These are phyloP conservation scores for Drosophila mettleri DNA, from an alignment of 2,888 invertebrate genomes.

Conservation along the genomic window DNA sequence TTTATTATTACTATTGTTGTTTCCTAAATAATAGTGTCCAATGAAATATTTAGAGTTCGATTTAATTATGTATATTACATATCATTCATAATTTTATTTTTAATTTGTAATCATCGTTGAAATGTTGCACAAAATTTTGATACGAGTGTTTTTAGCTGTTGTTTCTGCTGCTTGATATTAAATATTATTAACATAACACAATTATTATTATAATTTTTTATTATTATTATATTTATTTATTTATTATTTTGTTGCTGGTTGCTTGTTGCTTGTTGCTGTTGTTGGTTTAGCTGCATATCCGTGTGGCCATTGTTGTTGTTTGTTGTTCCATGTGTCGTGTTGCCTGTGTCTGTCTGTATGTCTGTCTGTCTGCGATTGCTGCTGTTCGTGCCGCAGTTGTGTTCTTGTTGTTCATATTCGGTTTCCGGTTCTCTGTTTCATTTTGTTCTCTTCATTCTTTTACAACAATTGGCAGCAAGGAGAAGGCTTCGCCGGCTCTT, in stretches of 20 bases:
- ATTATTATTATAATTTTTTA: slow-evolving; percentile 26
- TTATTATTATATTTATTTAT: slow-evolving; percentile 28
- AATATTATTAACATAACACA: slow-evolving; percentile 34
- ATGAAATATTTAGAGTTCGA: slow-evolving; percentile 12
- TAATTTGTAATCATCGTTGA: slow-evolving; percentile 43
- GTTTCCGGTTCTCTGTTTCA: neutral
- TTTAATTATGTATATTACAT: slow-evolving; percentile 51
- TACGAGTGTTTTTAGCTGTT: slow-evolving; percentile 27
- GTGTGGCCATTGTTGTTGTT: slow-evolving; percentile 32
- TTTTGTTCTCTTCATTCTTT: slow-evolving; percentile 25
- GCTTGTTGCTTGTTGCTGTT: slow-evolving; percentile 38
- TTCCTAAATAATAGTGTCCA: slow-evolving; percentile 35
- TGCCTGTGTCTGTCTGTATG: too few species aligned
- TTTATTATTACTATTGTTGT: slow-evolving; percentile 12
- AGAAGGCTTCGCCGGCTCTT: slow-evolving; percentile 85
- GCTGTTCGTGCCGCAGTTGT: slow-evolving; percentile 2
- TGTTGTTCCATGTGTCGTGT: slow-evolving; percentile 31
- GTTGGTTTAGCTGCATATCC: slow-evolving; percentile 25
- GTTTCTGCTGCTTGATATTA: slow-evolving; percentile 19
- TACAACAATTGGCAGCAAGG: slow-evolving; percentile 86
- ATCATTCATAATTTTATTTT: slow-evolving; percentile 45
- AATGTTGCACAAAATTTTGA: slow-evolving; percentile 53
- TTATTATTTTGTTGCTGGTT: slow-evolving; percentile 36
- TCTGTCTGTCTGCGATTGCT: neutral
- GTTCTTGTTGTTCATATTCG: neutral